These are phyloP conservation scores for Palythoa grandis DNA, from an alignment of 92 coral and sea anemone genomes.

Conservation along the genomic window DNA sequence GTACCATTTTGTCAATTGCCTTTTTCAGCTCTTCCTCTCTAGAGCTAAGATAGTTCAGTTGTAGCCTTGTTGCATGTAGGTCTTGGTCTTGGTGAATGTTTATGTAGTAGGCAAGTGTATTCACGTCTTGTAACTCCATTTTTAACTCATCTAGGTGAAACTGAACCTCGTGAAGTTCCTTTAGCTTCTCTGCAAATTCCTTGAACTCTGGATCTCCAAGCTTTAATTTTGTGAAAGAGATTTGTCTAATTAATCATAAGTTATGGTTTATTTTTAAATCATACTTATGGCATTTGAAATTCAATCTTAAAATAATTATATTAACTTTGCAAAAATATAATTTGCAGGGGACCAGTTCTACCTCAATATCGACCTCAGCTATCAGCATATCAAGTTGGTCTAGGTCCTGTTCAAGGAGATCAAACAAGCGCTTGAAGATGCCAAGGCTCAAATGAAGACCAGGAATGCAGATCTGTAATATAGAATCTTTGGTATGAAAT, in stretches of 20 bases:
- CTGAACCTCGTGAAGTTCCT: not conserved
- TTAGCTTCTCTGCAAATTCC: constrained; percentile 6
- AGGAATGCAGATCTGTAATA: not conserved
- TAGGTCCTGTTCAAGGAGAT: constrained; percentile 9
- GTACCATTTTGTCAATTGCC: not conserved
- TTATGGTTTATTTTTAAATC: not conserved
- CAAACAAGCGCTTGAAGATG: constrained; percentile 9
- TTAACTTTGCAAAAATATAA: not conserved
- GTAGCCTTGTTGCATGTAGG: constrained; percentile 1
- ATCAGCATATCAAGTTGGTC: constrained; percentile 11
- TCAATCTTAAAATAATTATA: not conserved
- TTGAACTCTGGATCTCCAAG: not conserved
- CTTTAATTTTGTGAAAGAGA: not conserved
- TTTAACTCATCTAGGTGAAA: not conserved
- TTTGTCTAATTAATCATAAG: not conserved
- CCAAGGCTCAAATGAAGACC: constrained; percentile 18
- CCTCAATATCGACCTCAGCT: not conserved
- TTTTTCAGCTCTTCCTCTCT: constrained; percentile 15
- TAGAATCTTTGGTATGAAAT: not conserved
- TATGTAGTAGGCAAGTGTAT: constrained; percentile 13
- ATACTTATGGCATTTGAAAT: not conserved
- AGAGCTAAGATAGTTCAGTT: not conserved
- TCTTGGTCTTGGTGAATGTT: constrained; percentile 3
- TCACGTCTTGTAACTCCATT: not conserved
- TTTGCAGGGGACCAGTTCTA: not conserved